Evolutionary conservation across 2,113 vertebrate genomes (phyloP).

Genomic region (Ceyx cyanopectus): DNA sequence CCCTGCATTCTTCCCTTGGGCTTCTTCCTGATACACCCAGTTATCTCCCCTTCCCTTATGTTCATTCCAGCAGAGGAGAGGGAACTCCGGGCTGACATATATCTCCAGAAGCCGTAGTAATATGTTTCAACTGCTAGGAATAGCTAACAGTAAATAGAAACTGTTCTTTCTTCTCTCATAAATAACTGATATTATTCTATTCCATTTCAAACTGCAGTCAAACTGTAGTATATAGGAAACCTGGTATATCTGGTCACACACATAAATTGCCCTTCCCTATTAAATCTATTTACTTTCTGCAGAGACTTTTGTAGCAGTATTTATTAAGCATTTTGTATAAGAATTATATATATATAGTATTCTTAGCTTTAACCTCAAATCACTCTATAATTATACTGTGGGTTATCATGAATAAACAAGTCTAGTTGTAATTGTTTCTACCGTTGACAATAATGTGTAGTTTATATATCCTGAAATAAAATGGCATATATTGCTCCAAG

Average conservation of each 20-base stretch:
- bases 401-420: not conserved
- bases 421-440: conserved; percentile 21
- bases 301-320: not conserved
- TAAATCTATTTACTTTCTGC: not conserved
- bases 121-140: not conserved
- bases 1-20: too few species aligned
- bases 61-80: not conserved
- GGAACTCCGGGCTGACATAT: not conserved
- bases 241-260: not conserved
- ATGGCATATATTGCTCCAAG: not conserved
- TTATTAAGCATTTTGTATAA: not conserved
- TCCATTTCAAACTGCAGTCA: not conserved
- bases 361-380: conserved; percentile 8
- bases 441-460: not conserved
- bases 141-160: not conserved
- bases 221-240: not conserved
- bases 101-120: not conserved
- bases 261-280: not conserved
- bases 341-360: not conserved
- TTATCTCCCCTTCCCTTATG: not conserved
- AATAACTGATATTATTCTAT: not conserved
- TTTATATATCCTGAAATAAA: conserved; percentile 45
- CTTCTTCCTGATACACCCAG: too few species aligned
- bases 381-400: not conserved
- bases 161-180: not conserved